Evolutionary conservation across 1,140 invertebrate genomes (phyloP).

Genomic region (Tetragnatha versicolor): DNA sequence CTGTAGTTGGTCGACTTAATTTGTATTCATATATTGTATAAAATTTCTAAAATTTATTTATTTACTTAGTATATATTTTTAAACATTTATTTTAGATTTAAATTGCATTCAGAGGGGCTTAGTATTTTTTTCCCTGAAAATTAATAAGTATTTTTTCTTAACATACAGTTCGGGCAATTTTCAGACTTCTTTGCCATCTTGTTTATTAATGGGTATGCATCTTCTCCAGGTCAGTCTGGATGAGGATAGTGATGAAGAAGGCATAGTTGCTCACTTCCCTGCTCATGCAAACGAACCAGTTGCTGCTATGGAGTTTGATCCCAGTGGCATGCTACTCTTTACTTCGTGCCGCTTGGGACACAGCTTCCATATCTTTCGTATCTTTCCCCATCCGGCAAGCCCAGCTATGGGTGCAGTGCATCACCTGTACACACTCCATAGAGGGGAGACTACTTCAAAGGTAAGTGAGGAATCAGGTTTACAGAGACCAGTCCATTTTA

Average conservation of each 20-base stretch:
- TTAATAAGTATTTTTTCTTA: too few species aligned
- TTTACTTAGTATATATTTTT: too few species aligned
- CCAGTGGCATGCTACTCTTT: slow-evolving; percentile 87
- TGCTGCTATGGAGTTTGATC: slow-evolving; percentile 89
- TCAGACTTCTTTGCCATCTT: too few species aligned
- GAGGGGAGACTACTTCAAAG: slow-evolving; percentile 73
- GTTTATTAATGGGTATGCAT: not conserved
- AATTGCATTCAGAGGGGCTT: too few species aligned
- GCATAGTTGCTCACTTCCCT: slow-evolving; percentile 90
- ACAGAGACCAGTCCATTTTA: too few species aligned
- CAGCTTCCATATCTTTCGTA: slow-evolving; percentile 94
- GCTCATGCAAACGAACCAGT: slow-evolving; percentile 89
- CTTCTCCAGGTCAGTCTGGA: slow-evolving; percentile 57
- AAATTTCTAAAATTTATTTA: too few species aligned
- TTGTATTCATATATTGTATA: too few species aligned
- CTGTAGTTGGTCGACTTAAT: too few species aligned
- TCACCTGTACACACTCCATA: slow-evolving; percentile 93
- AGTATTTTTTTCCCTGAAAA: too few species aligned
- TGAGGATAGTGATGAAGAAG: slow-evolving; percentile 70
- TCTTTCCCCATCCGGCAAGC: slow-evolving; percentile 90
- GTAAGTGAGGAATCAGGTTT: too few species aligned
- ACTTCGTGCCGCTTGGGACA: slow-evolving; percentile 94
- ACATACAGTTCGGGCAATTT: too few species aligned
- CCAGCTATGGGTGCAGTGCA: slow-evolving; percentile 89
- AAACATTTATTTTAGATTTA: too few species aligned